A percentile compares a stretch with the other conserved stretches of the same genome.
phyloP scores from a whole-genome alignment of 2,113 vertebrate species.

The Dinomys branickii region DNA sequence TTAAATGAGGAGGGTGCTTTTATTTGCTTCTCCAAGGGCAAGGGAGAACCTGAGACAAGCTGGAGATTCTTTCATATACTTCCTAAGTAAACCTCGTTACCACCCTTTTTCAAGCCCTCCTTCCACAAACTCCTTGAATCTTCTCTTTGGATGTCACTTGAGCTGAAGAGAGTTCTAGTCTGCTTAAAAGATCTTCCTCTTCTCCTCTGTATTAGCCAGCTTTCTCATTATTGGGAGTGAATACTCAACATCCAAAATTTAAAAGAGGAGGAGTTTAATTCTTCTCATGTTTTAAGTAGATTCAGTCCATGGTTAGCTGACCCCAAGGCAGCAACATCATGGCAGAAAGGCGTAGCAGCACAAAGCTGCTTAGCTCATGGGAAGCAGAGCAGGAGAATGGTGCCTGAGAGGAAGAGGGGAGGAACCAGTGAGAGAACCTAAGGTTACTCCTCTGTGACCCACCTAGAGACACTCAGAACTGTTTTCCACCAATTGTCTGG shows the following conservation, averaged over 20 bases:
- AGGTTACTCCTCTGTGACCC: neutral
- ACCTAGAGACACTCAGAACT: neutral
- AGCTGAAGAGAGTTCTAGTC: neutral
- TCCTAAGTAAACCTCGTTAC: neutral
- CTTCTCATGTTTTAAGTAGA: neutral
- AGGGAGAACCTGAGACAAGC: neutral
- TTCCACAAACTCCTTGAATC: neutral
- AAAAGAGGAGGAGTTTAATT: neutral
- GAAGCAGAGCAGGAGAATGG: neutral
- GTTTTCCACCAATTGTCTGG: neutral
- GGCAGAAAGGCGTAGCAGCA: neutral
- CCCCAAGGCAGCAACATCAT: neutral
- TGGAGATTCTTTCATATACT: neutral
- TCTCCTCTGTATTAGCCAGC: neutral
- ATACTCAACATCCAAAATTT: neutral
- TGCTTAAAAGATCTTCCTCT: neutral
- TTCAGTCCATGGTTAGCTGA: neutral
- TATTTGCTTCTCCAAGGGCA: neutral
- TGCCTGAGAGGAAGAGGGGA: neutral
- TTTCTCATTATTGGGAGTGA: neutral
- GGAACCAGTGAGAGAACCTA: neutral
- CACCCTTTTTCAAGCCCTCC: neutral
- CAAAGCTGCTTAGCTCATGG: neutral
- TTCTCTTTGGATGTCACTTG: neutral
- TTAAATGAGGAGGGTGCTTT: rapidly evolving